phyloP scores from a whole-genome alignment of 2,888 invertebrate genomes.

The Panzeria rudis region DNA sequence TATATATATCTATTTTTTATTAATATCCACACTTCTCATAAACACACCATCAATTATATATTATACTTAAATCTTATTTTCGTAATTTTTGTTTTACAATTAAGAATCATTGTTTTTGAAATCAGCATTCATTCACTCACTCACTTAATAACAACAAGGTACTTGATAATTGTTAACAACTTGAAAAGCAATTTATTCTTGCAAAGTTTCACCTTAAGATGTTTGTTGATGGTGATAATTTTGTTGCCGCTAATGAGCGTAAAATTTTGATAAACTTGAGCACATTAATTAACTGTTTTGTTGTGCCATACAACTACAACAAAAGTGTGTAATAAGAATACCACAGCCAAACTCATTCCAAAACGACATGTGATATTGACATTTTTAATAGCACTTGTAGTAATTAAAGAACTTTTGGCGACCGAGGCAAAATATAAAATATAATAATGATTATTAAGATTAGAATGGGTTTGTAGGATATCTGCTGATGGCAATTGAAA shows the following conservation, averaged over 20 bases:
- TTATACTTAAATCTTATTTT: background rate
- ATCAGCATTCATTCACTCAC: background rate
- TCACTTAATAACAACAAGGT: background rate
- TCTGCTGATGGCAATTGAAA: background rate
- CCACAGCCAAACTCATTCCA: background rate
- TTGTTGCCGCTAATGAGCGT: conserved; percentile 58
- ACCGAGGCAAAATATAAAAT: background rate
- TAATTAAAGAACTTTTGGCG: conserved; percentile 17
- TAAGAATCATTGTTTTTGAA: conserved; percentile 24
- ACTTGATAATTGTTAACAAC: conserved; percentile 57
- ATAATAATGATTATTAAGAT: background rate
- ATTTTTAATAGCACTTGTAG: conserved; percentile 36
- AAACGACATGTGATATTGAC: conserved; percentile 64
- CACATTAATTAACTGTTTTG: conserved; percentile 67
- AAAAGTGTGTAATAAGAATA: background rate
- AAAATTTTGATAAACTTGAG: conserved; percentile 62
- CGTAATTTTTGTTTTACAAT: conserved; percentile 6
- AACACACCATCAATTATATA: conserved; percentile 3
- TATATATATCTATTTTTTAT: no score
- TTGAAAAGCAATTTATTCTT: conserved; percentile 56
- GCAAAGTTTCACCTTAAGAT: conserved; percentile 58
- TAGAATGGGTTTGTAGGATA: background rate
- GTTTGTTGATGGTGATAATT: conserved; percentile 34
- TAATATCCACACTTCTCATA: background rate
- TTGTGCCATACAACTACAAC: conserved; percentile 22